phyloP scores from a whole-genome alignment of 2,888 invertebrate species.

The Nudaria mundana region DNA sequence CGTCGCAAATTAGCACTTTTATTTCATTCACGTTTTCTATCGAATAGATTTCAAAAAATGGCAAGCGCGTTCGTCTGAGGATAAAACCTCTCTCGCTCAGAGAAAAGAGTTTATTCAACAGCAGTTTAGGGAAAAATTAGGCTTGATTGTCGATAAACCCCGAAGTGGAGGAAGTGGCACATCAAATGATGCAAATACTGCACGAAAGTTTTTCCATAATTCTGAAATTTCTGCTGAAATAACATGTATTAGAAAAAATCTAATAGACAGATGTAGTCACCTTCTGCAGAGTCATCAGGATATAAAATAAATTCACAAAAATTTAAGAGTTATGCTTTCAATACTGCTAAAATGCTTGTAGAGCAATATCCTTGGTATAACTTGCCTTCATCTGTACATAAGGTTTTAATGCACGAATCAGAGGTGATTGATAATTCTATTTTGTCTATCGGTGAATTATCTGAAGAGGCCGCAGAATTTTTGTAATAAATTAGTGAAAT shows the following conservation, averaged over 20 bases:
- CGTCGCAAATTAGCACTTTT: too few species aligned
- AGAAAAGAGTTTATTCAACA: neutral
- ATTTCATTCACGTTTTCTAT: constrained; percentile 7
- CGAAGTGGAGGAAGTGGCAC: constrained; percentile 6
- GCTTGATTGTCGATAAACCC: constrained; percentile 7
- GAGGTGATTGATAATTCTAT: constrained; percentile 2
- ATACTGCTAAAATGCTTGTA: constrained; percentile 1
- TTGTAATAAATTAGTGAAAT: constrained; percentile 9
- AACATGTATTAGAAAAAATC: constrained; percentile 1
- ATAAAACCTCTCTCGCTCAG: too few species aligned
- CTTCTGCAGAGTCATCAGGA: neutral
- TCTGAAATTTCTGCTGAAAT: constrained; percentile 5
- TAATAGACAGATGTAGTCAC: neutral
- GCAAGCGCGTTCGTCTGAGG: neutral
- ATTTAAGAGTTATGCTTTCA: neutral
- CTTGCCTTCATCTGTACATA: constrained; percentile 3
- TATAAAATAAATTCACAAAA: constrained; percentile 1
- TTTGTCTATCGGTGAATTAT: constrained; percentile 5
- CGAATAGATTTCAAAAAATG: constrained; percentile 4
- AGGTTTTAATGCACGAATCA: constrained; percentile 4
- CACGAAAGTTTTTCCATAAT: neutral
- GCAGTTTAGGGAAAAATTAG: constrained; percentile 5
- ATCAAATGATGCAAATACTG: constrained; percentile 5
- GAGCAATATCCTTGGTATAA: neutral
- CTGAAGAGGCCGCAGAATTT: constrained; percentile 9